Base-by-base conservation (phyloP, 1,140 invertebrate genomes). In the Diorhabda carinulata region DNA sequence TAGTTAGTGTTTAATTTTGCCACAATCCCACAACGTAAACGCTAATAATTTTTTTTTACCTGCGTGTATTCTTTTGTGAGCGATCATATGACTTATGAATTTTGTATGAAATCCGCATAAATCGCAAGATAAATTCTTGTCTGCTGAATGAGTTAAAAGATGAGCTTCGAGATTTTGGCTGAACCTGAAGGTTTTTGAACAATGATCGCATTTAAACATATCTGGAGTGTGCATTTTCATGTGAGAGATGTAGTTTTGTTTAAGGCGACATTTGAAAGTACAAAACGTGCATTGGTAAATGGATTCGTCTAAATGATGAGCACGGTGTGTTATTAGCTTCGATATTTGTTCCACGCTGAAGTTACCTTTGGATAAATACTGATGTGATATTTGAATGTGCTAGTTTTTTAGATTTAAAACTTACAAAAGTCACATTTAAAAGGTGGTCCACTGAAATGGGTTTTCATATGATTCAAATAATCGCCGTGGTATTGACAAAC, bases 81-180 rank as follows among this genome's bases (percentile, higher is more conserved):
- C 83, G 57, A 87, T 86, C 68, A 90, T 82, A 79, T 90, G 88
- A 72, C 86, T 88, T 64, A 89, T 83, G 77, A 87, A 89, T 77
- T 90, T 90, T 40, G 88, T 89, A 67, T 85, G 82, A 77, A 90
- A 90, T 10, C 87, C 85, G 82, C 89, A 90, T 6, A 83, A 81
- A 69, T 88, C 88, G 79, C 89, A 90, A 2, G 73, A 76, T 57
- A 81, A 84, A 76, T 74, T 85, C 86, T 69, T 87, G 44, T 85
- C 83, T 70, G 82, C 82, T 59, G 83, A 82, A 77, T 89, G 88
- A 2, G 81, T 85, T 40, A 79, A 81, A 70, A 84, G 77, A 77
- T 89, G 89, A 70, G 87, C 85, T 70, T 88, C 85, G 10, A 89
- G 72, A 43, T 86, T 86, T 61, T 84, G 79, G 52, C 80, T 80